Evolutionary conservation across 1,140 invertebrate genomes (phyloP).

Genomic region (Cheumatopsyche charites): DNA sequence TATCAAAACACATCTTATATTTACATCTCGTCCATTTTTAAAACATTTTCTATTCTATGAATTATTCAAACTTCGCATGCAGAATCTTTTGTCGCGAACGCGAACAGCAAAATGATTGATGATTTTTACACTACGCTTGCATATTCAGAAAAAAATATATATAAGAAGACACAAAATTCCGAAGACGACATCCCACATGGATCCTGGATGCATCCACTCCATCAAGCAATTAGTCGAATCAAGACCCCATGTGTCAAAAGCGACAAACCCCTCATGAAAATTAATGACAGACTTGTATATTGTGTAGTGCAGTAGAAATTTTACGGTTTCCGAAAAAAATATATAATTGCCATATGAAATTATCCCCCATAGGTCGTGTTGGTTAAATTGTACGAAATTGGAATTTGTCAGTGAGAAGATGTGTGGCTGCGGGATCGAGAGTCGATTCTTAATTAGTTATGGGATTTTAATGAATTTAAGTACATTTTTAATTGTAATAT

Average conservation of each 20-base stretch:
- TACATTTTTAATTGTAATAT: too few relatives aligned
- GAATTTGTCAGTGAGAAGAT: too few relatives aligned
- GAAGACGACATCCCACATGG: not conserved
- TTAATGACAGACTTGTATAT: constrained; percentile 35
- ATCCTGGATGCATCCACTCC: constrained; percentile 30
- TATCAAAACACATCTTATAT: too few relatives aligned
- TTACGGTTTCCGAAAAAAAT: constrained; percentile 5
- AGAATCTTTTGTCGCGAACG: constrained; percentile 5
- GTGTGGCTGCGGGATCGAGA: too few relatives aligned
- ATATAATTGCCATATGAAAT: not conserved
- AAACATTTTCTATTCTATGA: not conserved
- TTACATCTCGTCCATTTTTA: not conserved
- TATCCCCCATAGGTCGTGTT: too few relatives aligned
- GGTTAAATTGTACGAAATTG: too few relatives aligned
- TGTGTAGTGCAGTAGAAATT: not conserved
- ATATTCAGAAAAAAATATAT: not conserved
- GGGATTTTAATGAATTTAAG: too few relatives aligned
- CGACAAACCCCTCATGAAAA: constrained; percentile 33
- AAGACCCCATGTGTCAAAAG: constrained; percentile 36
- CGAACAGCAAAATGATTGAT: not conserved
- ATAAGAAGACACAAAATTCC: not conserved
- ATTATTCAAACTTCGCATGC: not conserved
- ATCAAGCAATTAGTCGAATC: constrained; percentile 38
- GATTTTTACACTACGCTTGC: not conserved
- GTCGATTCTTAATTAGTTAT: too few relatives aligned